Conservation (phyloP, 2,797 vertebrate genomes). For the Florisuga fusca region DNA sequence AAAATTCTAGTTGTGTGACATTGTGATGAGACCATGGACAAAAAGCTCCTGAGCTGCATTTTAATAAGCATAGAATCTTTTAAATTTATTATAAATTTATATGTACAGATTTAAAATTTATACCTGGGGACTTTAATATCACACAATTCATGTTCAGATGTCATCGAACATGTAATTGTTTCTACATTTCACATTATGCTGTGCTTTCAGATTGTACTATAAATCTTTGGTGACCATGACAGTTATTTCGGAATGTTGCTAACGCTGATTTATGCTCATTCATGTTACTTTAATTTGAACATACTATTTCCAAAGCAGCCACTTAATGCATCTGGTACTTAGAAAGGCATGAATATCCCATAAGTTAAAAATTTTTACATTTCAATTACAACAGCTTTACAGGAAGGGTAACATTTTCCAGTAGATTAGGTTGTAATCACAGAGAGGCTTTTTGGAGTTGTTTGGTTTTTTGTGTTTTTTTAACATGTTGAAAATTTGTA, state of each 20-base stretch:
- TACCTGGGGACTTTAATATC: constrained; percentile 77
- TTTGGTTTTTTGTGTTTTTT: background rate
- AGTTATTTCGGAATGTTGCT: constrained; percentile 78
- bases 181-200: constrained; percentile 81
- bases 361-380: constrained; percentile 69
- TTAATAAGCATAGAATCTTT: constrained; percentile 76
- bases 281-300: constrained; percentile 81
- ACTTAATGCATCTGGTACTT: constrained; percentile 72
- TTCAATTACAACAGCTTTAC: constrained; percentile 67
- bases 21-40: constrained; percentile 68
- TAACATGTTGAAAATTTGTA: constrained; percentile 2
- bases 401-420: constrained; percentile 50
- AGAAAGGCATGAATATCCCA: constrained; percentile 70
- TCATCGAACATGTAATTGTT: constrained; percentile 82
- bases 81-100: constrained; percentile 82
- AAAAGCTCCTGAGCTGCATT: constrained; percentile 73
- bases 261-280: constrained; percentile 79
- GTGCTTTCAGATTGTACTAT: constrained; percentile 77
- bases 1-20: constrained; percentile 71
- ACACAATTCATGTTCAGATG: constrained; percentile 78
- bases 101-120: constrained; percentile 82
- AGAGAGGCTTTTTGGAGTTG: background rate
- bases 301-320: constrained; percentile 74
- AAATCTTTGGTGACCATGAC: constrained; percentile 79
- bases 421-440: constrained; percentile 51